phyloP scores from a whole-genome alignment of 2,797 vertebrate genomes.

The Chloroceryle inda region DNA sequence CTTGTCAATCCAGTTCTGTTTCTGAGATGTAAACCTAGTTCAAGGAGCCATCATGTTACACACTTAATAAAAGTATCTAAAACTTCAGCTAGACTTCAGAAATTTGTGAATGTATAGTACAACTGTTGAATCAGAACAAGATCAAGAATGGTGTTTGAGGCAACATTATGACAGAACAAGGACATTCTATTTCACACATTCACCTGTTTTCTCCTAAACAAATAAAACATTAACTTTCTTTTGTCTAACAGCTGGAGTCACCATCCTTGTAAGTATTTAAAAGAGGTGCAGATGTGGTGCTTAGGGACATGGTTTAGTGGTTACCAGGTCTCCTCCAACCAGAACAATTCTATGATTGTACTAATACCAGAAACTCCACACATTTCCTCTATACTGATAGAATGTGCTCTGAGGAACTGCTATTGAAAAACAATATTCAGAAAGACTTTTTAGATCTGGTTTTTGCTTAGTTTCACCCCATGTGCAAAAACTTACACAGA shows the following conservation, averaged over 20 bases:
- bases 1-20: neutral
- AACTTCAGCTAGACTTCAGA: neutral
- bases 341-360: neutral
- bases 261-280: neutral
- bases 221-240: neutral
- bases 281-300: neutral
- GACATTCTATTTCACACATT: neutral
- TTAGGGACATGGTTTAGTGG: neutral
- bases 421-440: neutral
- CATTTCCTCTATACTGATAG: neutral
- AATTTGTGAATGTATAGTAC: neutral
- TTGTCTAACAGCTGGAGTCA: neutral
- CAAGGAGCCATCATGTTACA: neutral
- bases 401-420: neutral
- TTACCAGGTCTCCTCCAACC: neutral
- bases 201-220: neutral
- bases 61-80: neutral
- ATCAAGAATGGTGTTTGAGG: neutral
- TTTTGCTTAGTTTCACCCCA: neutral
- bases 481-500: neutral
- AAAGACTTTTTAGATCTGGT: neutral
- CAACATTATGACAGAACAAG: neutral
- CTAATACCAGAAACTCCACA: neutral
- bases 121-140: neutral
- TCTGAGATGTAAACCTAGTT: neutral